Conservation (phyloP, 2,888 invertebrate genomes). For the Rhagonycha lutea region DNA sequence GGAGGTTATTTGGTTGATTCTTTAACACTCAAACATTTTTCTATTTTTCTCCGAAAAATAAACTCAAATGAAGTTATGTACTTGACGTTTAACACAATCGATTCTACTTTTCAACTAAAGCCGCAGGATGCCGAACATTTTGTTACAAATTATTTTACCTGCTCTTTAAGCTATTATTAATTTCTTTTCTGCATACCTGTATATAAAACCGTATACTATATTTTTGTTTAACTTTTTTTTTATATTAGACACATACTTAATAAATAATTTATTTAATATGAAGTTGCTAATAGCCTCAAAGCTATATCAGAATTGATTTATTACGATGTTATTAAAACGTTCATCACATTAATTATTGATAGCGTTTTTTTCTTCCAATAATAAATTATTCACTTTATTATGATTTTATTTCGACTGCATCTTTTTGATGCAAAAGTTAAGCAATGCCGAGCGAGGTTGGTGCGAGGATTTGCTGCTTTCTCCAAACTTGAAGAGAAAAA, state of each 20-base stretch:
- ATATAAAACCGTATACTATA: neutral
- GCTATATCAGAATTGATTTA: neutral
- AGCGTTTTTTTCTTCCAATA: neutral
- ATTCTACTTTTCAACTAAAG: conserved; percentile 39
- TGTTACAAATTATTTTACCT: conserved; percentile 52
- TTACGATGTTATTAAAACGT: conserved; percentile 1
- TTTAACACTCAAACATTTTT: conserved; percentile 31
- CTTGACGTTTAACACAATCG: conserved; percentile 43
- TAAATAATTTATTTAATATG: conserved; percentile 3
- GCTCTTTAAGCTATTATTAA: conserved; percentile 30
- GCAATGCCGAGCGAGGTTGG: neutral
- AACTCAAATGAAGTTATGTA: conserved; percentile 42
- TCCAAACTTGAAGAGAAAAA: conserved; percentile 38
- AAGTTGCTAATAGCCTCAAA: neutral
- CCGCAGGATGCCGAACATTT: conserved; percentile 38
- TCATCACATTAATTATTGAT: neutral
- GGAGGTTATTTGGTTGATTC: conserved; percentile 39
- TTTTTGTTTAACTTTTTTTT: neutral
- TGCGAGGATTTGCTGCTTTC: neutral
- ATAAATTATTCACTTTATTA: neutral
- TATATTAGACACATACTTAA: neutral
- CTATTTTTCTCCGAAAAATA: conserved; percentile 41
- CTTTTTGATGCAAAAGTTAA: neutral
- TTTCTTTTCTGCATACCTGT: conserved; percentile 29
- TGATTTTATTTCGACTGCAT: neutral